These are phyloP conservation scores for Aspidapion aeneum DNA, from an alignment of 2,888 invertebrate species.

Conservation along the genomic window DNA sequence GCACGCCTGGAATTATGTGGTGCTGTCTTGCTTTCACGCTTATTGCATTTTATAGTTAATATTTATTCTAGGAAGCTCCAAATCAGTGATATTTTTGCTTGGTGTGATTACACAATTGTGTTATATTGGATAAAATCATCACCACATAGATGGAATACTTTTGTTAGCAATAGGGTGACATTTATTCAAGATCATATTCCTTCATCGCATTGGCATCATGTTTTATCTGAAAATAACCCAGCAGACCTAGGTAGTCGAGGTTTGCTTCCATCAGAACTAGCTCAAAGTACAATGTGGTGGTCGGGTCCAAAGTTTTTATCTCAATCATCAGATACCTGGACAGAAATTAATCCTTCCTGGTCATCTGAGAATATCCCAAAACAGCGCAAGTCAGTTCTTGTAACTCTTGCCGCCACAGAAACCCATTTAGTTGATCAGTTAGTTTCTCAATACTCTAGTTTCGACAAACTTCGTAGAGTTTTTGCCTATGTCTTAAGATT, in stretches of 20 bases:
- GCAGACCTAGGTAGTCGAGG: conserved; percentile 9
- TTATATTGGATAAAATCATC: conserved; percentile 7
- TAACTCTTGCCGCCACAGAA: background rate
- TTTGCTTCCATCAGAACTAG: conserved; percentile 6
- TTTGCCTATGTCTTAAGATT: conserved; percentile 1
- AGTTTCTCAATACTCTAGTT: background rate
- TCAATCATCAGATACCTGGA: background rate
- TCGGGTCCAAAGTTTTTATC: conserved; percentile 5
- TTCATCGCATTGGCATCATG: conserved; percentile 18
- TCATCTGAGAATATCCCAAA: background rate
- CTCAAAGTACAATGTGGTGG: conserved; percentile 10
- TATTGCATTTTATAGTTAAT: background rate
- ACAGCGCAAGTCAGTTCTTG: background rate
- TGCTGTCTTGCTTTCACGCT: background rate
- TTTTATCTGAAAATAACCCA: too few species aligned
- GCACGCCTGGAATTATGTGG: conserved; percentile 5
- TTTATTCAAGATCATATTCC: conserved; percentile 11
- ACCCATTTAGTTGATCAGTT: background rate
- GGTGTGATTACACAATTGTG: conserved; percentile 6
- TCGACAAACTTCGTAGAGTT: too few species aligned
- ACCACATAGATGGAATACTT: conserved; percentile 14
- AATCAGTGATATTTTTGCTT: background rate
- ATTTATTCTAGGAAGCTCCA: background rate
- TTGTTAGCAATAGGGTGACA: conserved; percentile 10
- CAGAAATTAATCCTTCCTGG: background rate